Evolutionary conservation across 2,113 vertebrate genomes (phyloP).

Genomic region (Myrmecophaga tridactyla): DNA sequence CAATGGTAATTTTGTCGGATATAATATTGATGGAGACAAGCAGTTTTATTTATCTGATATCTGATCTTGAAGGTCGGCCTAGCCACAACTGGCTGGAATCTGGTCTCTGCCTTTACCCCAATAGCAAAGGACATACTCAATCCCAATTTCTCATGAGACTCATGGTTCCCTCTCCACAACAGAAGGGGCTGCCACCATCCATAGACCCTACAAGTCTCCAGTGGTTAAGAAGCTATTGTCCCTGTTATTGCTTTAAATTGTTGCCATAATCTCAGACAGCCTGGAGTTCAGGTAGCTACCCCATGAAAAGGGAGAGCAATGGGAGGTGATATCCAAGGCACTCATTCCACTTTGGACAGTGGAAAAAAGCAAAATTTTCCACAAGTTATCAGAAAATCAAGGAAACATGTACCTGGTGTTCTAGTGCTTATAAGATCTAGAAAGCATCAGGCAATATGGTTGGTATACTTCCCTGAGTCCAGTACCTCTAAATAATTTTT

Average conservation of each 20-base stretch:
- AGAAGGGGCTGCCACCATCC: background rate
- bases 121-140: background rate
- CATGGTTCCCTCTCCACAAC: background rate
- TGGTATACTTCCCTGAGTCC: background rate
- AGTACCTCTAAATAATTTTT: background rate
- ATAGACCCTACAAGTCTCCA: background rate
- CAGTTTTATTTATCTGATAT: background rate
- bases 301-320: background rate
- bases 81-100: background rate
- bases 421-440: background rate
- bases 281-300: background rate
- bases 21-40: background rate
- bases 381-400: background rate
- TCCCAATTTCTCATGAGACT: background rate
- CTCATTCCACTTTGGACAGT: background rate
- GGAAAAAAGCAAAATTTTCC: background rate
- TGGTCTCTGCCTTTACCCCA: background rate
- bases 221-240: background rate
- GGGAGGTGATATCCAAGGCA: background rate
- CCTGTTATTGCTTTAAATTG: background rate
- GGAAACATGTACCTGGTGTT: background rate
- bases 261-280: background rate
- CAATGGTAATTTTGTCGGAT: background rate
- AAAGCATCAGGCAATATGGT: background rate
- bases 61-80: background rate